phyloP scores from a whole-genome alignment of 2,888 invertebrate species.

The Latrodectus hesperus region DNA sequence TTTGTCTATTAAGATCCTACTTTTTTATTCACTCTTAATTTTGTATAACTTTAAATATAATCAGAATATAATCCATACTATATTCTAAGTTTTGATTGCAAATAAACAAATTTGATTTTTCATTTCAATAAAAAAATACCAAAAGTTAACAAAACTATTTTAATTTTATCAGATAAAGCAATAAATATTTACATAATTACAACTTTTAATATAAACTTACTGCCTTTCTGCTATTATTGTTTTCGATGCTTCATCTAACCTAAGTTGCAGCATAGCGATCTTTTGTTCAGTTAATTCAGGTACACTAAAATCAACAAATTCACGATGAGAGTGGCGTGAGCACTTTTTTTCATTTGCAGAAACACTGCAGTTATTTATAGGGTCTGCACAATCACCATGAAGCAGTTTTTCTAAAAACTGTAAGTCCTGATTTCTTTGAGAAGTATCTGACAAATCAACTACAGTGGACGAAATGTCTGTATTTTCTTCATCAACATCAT shows the following conservation, averaged over 20 bases:
- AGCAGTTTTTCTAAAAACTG: constrained; percentile 72
- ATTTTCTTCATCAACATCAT: constrained; percentile 27
- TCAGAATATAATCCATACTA: too few relatives aligned
- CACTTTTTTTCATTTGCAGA: constrained; percentile 56
- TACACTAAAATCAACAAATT: constrained; percentile 59
- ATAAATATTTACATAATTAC: too few relatives aligned
- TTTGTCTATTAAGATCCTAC: too few relatives aligned
- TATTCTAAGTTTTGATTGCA: too few relatives aligned
- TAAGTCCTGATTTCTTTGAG: constrained; percentile 66
- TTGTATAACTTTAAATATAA: too few relatives aligned
- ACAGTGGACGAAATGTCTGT: constrained; percentile 44
- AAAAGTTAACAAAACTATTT: too few relatives aligned
- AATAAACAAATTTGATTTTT: too few relatives aligned
- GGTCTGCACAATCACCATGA: constrained; percentile 57
- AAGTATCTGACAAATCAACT: constrained; percentile 43
- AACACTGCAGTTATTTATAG: constrained; percentile 47
- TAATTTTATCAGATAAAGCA: too few relatives aligned
- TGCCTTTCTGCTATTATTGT: constrained; percentile 84
- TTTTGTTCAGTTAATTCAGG: constrained; percentile 72
- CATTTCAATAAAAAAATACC: too few relatives aligned
- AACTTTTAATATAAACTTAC: constrained; percentile 77
- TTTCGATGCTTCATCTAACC: constrained; percentile 84
- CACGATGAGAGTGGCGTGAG: constrained; percentile 39
- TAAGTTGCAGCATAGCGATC: constrained; percentile 78
- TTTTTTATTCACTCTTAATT: too few relatives aligned